Conservation (phyloP, 92 coral and sea anemone genomes). For the Palythoa grandiflora region DNA sequence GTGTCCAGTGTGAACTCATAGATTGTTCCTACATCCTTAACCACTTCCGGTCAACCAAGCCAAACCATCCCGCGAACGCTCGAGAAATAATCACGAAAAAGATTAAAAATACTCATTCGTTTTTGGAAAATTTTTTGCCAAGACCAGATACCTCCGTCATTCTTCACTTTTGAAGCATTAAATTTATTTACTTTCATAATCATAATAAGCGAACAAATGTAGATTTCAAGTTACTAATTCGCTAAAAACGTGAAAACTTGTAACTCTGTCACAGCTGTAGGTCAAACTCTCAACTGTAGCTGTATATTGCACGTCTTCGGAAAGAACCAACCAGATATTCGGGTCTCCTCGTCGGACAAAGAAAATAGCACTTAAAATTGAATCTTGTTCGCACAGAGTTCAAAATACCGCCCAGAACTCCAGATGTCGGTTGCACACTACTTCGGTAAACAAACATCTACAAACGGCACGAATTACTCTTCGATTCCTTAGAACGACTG, state of each 20-base stretch:
- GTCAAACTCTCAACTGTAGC: neutral
- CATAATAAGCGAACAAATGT: neutral
- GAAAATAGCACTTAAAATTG: neutral
- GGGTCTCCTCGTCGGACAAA: neutral
- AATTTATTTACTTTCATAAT: neutral
- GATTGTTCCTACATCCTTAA: neutral
- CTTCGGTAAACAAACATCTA: neutral
- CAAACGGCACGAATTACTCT: neutral
- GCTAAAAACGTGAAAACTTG: neutral
- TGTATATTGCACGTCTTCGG: neutral
- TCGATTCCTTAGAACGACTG: too few relatives aligned
- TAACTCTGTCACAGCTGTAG: neutral
- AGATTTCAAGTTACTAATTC: too few relatives aligned
- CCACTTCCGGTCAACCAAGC: conserved; percentile 21
- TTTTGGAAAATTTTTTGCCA: too few relatives aligned
- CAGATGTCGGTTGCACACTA: neutral
- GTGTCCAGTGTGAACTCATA: conserved; percentile 24
- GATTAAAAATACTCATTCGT: neutral
- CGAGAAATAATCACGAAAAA: neutral
- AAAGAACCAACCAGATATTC: neutral
- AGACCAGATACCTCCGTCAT: too few relatives aligned
- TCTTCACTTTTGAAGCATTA: too few relatives aligned
- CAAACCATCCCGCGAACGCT: neutral
- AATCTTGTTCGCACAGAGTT: neutral
- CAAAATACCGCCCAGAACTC: neutral